Evolutionary conservation across 1,140 invertebrate genomes (phyloP).

Genomic region (Cyclina sinensis): DNA sequence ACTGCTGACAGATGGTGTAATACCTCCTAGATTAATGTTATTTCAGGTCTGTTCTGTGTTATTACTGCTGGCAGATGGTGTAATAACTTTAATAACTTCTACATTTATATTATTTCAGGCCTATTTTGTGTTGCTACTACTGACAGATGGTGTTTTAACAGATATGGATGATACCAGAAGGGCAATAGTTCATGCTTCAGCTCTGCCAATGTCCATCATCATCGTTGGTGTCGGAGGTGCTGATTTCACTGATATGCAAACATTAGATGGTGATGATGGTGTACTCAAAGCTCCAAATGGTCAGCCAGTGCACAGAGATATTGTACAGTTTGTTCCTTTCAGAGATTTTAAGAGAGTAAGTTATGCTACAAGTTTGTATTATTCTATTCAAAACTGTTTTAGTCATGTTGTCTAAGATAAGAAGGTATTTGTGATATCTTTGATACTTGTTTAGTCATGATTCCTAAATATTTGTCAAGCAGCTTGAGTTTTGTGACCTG

Average conservation of each 20-base stretch:
- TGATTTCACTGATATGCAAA: conserved; percentile 89
- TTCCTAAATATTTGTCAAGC: too few species aligned
- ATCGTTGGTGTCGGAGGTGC: conserved; percentile 90
- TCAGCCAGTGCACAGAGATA: conserved; percentile 88
- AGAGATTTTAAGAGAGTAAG: conserved; percentile 86
- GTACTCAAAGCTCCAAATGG: conserved; percentile 85
- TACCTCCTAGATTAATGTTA: conserved; percentile 90
- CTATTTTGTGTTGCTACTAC: conserved; percentile 90
- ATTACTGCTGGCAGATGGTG: neutral
- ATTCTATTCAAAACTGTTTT: too few species aligned
- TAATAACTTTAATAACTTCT: conserved; percentile 76
- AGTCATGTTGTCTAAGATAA: too few species aligned
- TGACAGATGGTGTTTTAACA: conserved; percentile 91
- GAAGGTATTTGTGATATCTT: too few species aligned
- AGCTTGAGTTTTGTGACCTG: too few species aligned
- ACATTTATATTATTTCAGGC: conserved; percentile 82
- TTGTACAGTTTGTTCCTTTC: conserved; percentile 90
- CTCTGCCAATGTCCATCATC: conserved; percentile 89
- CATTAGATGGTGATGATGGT: conserved; percentile 88
- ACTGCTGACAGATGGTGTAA: conserved; percentile 91
- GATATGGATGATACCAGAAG: conserved; percentile 90
- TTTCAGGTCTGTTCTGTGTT: neutral
- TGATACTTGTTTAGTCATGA: too few species aligned
- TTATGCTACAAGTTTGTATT: conserved; percentile 43
- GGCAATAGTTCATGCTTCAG: conserved; percentile 88